Evolutionary conservation across 2,797 vertebrate species (phyloP), one percentile per base, ranked within the genome.

Genomic region (Poecilia wingei): DNA sequence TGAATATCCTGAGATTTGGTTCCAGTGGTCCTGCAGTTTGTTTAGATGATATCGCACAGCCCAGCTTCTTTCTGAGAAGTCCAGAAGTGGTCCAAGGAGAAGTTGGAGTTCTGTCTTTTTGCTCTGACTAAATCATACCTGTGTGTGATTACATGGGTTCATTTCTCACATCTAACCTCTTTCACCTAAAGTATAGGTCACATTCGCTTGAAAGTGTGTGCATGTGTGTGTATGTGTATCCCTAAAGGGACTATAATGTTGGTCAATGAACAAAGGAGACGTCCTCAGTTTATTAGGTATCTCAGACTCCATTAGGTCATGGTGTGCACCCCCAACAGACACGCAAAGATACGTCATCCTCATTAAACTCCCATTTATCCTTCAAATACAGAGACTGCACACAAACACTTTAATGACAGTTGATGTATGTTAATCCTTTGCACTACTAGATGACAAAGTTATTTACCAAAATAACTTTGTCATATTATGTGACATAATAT

Each of bases 251-350:
- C 95, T 86, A 91, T 84, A 93, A 86, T 93, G 93, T 92, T 93
- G 91, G 95, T 96, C 96, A 96, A 96, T 96, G 84, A 95, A 90
- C 94, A 92, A 91, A 94, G 91, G 92, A 93, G 91, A 90, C 91
- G 82, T 94, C 88, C 91, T 94, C 78, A 87, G 90, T 93, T 77
- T 90, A 92, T 93, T 93, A 91, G 93, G 89, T 92, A 93, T 91
- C 94, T 53, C 81, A 90, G 61, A 92, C 88, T 84, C 88, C 91
- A 90, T 93, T 89, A 91, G 87, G 86, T 91, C 89, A 91, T 82
- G 79, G 74, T 92, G 88, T 91, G 82, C 76, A 86, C 75, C 61
- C 79, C 75, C 80, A 70, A 55, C 84, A 88, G 82, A 90, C 89
- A 88, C 86, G 53, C 41, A 75, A 18, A 81, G 31, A 89, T 77